Conservation (phyloP, 1,140 invertebrate genomes). For the Papilio dardanus region DNA sequence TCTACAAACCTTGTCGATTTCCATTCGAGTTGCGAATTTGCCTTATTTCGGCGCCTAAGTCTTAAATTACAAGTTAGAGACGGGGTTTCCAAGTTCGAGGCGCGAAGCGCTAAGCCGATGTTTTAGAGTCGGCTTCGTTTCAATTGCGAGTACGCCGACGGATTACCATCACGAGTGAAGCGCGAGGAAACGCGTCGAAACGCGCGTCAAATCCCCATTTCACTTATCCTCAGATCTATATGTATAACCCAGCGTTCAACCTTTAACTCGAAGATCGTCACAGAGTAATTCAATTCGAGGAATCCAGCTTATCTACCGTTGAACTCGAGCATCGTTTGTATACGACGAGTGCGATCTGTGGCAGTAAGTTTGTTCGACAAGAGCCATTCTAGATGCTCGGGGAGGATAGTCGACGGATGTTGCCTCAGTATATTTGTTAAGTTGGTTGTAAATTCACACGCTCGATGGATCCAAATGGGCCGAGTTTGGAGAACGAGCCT, state of each 20-base stretch:
- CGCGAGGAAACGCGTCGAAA: slow-evolving; percentile 67
- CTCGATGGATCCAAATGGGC: slow-evolving; percentile 58
- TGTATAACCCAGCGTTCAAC: slow-evolving; percentile 45
- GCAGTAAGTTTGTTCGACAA: slow-evolving; percentile 43
- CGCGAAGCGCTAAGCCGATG: slow-evolving; percentile 74
- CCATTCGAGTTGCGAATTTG: slow-evolving; percentile 68
- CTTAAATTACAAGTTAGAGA: slow-evolving; percentile 77
- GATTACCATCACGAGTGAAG: slow-evolving; percentile 67
- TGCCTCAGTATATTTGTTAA: slow-evolving; percentile 59
- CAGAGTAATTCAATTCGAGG: slow-evolving; percentile 43
- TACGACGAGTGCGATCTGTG: slow-evolving; percentile 17
- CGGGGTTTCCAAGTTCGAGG: slow-evolving; percentile 67
- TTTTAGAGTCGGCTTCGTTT: slow-evolving; percentile 69
- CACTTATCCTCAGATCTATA: slow-evolving; percentile 62
- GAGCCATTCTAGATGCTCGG: slow-evolving; percentile 41
- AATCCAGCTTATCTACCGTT: not conserved
- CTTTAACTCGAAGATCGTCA: slow-evolving; percentile 46
- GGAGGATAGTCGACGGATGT: slow-evolving; percentile 47
- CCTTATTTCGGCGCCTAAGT: slow-evolving; percentile 75
- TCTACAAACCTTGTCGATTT: slow-evolving; percentile 36
- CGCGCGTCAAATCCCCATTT: slow-evolving; percentile 71
- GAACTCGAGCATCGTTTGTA: not conserved
- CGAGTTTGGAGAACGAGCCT: slow-evolving; percentile 52
- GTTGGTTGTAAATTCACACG: slow-evolving; percentile 69
- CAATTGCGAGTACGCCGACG: slow-evolving; percentile 65